Conservation (phyloP, 2,113 vertebrate species). For the Phoenicopterus ruber region DNA sequence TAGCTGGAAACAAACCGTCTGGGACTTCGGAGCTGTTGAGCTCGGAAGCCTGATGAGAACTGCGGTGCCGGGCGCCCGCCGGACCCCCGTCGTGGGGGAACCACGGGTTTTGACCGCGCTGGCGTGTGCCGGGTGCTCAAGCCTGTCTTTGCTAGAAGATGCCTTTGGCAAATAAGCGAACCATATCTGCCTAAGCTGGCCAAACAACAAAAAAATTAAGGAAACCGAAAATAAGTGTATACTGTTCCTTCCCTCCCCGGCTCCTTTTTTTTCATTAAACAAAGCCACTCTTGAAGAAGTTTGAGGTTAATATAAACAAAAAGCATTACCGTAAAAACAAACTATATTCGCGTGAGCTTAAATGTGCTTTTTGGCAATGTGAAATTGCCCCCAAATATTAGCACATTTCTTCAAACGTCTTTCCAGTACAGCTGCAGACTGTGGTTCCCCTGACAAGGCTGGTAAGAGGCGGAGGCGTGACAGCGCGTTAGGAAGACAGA, state of each 20-base stretch:
- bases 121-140: not conserved
- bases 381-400: not conserved
- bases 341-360: not conserved
- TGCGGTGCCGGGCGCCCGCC: not conserved
- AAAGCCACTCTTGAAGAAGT: not conserved
- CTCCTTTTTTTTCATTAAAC: too few relatives aligned
- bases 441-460: not conserved
- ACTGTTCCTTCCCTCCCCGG: not conserved
- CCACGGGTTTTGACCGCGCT: too few relatives aligned
- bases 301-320: not conserved
- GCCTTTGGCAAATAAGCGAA: not conserved
- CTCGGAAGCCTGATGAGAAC: not conserved
- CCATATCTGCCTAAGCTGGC: too few relatives aligned
- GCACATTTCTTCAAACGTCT: not conserved
- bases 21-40: not conserved
- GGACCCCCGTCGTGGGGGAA: not conserved
- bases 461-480: not conserved
- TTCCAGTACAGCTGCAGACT: not conserved
- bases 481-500: not conserved
- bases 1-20: not conserved
- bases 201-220: not conserved
- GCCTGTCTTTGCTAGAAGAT: not conserved
- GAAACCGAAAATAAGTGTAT: not conserved
- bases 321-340: not conserved
- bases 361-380: not conserved